These are phyloP conservation scores for Tipula vernalis DNA, from an alignment of 2,888 invertebrate genomes.

Conservation along the genomic window DNA sequence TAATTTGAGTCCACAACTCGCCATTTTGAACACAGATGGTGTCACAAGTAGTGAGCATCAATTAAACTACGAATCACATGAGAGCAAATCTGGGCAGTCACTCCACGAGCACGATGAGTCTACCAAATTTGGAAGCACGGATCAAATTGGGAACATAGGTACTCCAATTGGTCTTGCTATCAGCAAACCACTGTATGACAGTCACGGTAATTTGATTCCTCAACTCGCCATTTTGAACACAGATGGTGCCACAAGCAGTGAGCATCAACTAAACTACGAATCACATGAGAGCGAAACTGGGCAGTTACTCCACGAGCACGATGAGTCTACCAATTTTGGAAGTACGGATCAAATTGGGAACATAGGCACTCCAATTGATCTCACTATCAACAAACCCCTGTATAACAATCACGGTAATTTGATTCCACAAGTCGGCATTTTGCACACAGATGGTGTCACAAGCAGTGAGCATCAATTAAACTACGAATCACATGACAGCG, in stretches of 20 bases:
- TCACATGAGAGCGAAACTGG: neutral
- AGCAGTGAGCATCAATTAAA: neutral
- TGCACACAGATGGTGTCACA: neutral
- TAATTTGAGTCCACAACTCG: neutral
- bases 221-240: neutral
- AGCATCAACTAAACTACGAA: neutral
- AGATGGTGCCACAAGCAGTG: neutral
- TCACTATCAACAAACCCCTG: neutral
- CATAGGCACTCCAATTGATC: neutral
- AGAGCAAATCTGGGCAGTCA: neutral
- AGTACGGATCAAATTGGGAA: neutral
- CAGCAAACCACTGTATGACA: neutral
- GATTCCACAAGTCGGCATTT: neutral
- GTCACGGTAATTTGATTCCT: neutral
- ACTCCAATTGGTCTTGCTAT: neutral
- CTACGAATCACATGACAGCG: neutral
- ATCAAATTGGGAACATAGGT: neutral
- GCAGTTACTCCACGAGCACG: neutral
- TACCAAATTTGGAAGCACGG: neutral
- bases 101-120: neutral
- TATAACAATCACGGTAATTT: neutral
- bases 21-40: neutral
- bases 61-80: neutral
- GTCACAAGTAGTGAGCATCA: neutral
- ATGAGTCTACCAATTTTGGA: neutral